phyloP scores from a whole-genome alignment of 2,113 vertebrate genomes.

The Oostethus manadensis region DNA sequence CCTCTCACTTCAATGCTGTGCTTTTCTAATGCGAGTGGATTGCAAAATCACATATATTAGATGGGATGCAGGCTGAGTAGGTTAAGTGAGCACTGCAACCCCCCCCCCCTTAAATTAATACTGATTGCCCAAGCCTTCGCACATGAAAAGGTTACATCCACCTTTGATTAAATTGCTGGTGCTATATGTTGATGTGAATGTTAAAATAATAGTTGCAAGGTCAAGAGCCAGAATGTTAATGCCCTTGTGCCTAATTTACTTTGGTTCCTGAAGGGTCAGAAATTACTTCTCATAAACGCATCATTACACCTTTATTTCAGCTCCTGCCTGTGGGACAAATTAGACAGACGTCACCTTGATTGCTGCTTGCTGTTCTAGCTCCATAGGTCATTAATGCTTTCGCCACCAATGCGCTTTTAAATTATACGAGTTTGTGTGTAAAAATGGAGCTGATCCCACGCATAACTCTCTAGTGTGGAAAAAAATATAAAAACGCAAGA shows the following conservation, averaged over 20 bases:
- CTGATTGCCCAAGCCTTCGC: slow-evolving; percentile 51
- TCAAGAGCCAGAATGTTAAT: slow-evolving; percentile 44
- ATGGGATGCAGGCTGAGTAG: slow-evolving; percentile 61
- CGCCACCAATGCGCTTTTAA: slow-evolving; percentile 6
- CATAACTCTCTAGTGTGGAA: neutral
- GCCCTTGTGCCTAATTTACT: slow-evolving; percentile 49
- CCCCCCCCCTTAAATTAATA: slow-evolving; percentile 47
- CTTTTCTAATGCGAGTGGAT: slow-evolving; percentile 44
- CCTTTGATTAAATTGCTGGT: slow-evolving; percentile 55
- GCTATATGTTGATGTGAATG: slow-evolving; percentile 35
- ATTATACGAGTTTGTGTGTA: slow-evolving; percentile 8
- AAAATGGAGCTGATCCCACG: neutral
- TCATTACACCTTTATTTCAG: slow-evolving; percentile 55
- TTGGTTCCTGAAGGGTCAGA: slow-evolving; percentile 53
- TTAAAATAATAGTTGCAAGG: slow-evolving; percentile 29
- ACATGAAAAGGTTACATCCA: slow-evolving; percentile 66
- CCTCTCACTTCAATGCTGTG: slow-evolving; percentile 47
- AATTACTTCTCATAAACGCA: slow-evolving; percentile 55
- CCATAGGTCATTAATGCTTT: slow-evolving; percentile 15
- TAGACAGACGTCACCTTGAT: slow-evolving; percentile 54
- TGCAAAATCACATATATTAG: slow-evolving; percentile 44
- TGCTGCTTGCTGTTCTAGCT: slow-evolving; percentile 31
- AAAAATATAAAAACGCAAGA: neutral
- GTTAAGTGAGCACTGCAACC: slow-evolving; percentile 50
- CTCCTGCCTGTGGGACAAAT: slow-evolving; percentile 40